phyloP scores from a whole-genome alignment of 2,888 invertebrate species.

The Prenolepis imparis region DNA sequence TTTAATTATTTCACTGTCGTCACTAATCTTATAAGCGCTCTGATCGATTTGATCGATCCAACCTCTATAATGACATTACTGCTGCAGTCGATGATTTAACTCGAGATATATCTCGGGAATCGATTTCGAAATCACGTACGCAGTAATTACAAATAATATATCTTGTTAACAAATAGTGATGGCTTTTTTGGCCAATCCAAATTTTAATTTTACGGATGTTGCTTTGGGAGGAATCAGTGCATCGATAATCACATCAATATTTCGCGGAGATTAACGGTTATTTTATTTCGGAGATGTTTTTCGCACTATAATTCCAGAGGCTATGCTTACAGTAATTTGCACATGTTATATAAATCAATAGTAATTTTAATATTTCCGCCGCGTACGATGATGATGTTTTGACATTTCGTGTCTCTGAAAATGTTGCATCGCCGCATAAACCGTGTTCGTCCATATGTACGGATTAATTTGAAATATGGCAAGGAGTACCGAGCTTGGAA shows the following conservation, averaged over 20 bases:
- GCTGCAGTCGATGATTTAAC: background rate
- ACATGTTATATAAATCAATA: constrained; percentile 20
- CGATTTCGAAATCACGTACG: background rate
- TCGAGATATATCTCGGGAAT: constrained; percentile 9
- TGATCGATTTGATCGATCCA: background rate
- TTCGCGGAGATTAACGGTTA: constrained; percentile 4
- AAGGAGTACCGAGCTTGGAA: background rate
- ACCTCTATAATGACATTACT: background rate
- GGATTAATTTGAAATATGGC: background rate
- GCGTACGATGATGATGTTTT: constrained; percentile 8
- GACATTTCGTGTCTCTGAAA: background rate
- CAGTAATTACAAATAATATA: background rate
- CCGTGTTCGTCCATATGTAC: background rate
- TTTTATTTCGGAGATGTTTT: background rate
- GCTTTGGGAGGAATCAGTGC: background rate
- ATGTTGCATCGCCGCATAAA: constrained; percentile 11
- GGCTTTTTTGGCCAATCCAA: background rate
- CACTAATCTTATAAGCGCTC: constrained; percentile 10
- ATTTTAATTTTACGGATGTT: background rate
- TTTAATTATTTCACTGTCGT: background rate
- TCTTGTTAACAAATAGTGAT: background rate
- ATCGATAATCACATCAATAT: background rate
- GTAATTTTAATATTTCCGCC: constrained; percentile 27
- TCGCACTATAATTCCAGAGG: background rate
- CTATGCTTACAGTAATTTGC: constrained; percentile 2